These are phyloP conservation scores for Pterocles gutturalis DNA, from an alignment of 2,113 vertebrate genomes.

Conservation along the genomic window DNA sequence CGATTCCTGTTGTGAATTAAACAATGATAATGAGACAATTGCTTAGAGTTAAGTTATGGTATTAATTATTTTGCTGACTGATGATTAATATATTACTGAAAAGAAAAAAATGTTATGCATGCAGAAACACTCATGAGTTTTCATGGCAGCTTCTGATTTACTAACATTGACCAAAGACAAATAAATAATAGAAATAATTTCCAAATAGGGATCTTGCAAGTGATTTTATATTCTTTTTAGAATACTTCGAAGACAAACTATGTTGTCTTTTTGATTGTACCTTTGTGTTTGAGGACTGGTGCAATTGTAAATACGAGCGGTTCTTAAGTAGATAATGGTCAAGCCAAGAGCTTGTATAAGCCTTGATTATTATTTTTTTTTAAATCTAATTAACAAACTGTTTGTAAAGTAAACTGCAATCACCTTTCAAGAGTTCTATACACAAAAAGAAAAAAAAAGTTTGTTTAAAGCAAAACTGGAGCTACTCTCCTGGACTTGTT, in stretches of 20 bases:
- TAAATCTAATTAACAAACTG: background rate
- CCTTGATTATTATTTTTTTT: background rate
- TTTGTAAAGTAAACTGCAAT: background rate
- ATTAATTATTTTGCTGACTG: conserved; percentile 25
- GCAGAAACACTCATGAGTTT: background rate
- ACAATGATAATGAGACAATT: background rate
- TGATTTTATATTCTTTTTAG: background rate
- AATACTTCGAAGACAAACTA: background rate
- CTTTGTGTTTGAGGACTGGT: background rate
- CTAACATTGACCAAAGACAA: background rate
- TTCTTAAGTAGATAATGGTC: background rate
- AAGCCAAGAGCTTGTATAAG: background rate
- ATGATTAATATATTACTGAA: background rate
- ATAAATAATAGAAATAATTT: background rate
- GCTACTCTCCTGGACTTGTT: background rate
- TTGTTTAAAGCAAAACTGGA: background rate
- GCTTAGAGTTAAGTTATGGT: background rate
- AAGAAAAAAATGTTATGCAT: background rate
- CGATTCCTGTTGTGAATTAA: background rate
- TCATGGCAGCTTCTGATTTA: background rate
- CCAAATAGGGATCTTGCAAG: background rate
- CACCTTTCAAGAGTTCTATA: background rate
- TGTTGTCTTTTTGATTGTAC: background rate
- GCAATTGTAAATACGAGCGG: background rate
- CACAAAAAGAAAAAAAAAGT: background rate